Base-by-base conservation (phyloP, 2,888 invertebrate species). In the Drosophila nr. fundita region DNA sequence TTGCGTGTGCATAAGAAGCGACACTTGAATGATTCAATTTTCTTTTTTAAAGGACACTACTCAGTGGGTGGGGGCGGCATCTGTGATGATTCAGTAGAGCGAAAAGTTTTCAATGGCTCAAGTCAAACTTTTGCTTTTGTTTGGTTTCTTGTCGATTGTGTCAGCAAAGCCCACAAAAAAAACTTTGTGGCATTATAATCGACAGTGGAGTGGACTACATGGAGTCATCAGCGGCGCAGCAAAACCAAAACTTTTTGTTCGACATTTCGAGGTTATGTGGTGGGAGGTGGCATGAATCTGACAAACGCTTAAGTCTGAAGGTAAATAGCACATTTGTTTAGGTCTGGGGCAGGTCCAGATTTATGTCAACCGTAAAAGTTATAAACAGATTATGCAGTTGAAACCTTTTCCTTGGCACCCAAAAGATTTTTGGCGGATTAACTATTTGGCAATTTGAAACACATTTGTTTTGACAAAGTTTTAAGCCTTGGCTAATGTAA, bases 21-120 rank as follows among this genome's bases (percentile, higher is more conserved):
- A 70, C 69, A 63, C 48, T 76, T 73, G 38, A 79, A 70, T 63
- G 79, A 70, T 70, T 75, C 65, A 72, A 69, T 75, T 60, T 61
- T 45, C 18, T 65, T 65, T 40, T 24, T 38, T 55, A n/a, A 38
- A 45, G 49, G 36, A 60, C 49, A 36, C 13, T 8, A 1, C 68
- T 36, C 40, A 27, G 13, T 57, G 57, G 53, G 66, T 53, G 24
- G 24, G 24, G 24, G 24, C 24, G 24, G 38, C 50, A 32, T 61
- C 29, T 58, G 38, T 13, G 58, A 50, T 78, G 71, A 78, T 50
- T 72, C 67, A 69, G 76, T 65, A 63, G 60, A 65, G 49, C 40
- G 49, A 54, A 79, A 76, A 72, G 24, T 78, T 78, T 69, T 69
- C 24, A 34, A 73, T 55, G 73, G 65, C 58, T 72, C 57, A 10